phyloP scores from a whole-genome alignment of 2,888 invertebrate species.

The Erpobdella octoculata region DNA sequence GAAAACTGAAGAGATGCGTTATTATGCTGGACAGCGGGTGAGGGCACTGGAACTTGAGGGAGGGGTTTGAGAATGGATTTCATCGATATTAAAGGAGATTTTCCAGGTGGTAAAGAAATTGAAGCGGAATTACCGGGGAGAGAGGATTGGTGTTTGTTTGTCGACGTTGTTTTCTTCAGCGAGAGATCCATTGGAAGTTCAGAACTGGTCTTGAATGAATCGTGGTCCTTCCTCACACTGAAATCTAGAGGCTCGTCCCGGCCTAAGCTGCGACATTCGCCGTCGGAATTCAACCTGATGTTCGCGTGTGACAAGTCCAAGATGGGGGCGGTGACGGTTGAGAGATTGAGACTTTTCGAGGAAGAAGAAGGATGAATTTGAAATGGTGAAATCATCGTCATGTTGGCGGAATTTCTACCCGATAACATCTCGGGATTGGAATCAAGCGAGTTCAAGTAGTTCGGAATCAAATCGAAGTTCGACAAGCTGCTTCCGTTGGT shows the following conservation, averaged over 20 bases:
- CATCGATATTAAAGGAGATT: not conserved
- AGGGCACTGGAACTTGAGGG: not conserved
- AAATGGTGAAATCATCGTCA: too few relatives aligned
- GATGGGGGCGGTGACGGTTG: too few relatives aligned
- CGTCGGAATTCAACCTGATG: not conserved
- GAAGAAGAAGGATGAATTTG: too few relatives aligned
- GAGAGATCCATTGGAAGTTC: conserved; percentile 45
- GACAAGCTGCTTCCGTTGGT: not conserved
- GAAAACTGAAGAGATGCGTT: not conserved
- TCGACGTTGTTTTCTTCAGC: not conserved
- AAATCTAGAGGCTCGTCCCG: conserved; percentile 45
- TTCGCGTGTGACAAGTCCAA: not conserved
- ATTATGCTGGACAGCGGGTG: not conserved
- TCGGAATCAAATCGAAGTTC: not conserved
- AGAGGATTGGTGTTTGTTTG: not conserved
- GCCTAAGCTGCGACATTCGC: not conserved
- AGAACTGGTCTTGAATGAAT: too few relatives aligned
- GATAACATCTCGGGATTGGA: not conserved
- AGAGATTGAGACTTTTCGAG: too few relatives aligned
- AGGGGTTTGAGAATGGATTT: conserved; percentile 9
- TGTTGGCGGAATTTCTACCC: too few relatives aligned
- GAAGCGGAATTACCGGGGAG: not conserved
- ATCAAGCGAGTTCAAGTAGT: not conserved
- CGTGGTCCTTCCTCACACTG: conserved; percentile 41
- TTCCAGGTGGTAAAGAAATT: not conserved